phyloP scores from a whole-genome alignment of 2,113 vertebrate genomes.

The Cranoglanis bouderius region DNA sequence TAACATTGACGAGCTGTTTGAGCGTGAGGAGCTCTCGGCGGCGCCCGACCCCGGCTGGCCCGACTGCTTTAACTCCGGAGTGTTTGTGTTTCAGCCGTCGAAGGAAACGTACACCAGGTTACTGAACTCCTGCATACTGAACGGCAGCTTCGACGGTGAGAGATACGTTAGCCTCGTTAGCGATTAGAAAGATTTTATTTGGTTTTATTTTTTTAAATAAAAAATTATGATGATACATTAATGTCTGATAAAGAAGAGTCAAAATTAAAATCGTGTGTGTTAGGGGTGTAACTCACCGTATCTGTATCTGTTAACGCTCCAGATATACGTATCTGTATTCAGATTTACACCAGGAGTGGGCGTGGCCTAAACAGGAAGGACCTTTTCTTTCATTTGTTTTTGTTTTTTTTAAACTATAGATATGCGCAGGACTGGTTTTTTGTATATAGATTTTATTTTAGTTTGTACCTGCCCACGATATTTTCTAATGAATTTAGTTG shows the following conservation, averaged over 20 bases:
- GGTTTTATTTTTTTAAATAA: background rate
- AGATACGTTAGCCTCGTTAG: background rate
- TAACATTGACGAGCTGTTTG: constrained; percentile 96
- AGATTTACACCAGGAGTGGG: background rate
- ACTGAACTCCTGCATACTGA: constrained; percentile 79
- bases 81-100: constrained; percentile 92
- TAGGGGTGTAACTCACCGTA: background rate
- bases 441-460: too few relatives aligned
- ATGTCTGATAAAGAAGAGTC: background rate
- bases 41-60: constrained; percentile 98
- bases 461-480: too few relatives aligned
- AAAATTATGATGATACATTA: background rate
- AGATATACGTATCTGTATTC: background rate
- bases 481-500: too few relatives aligned
- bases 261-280: background rate
- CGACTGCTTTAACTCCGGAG: constrained; percentile 97
- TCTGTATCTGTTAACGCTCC: too few relatives aligned
- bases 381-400: too few relatives aligned
- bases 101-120: constrained; percentile 85
- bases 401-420: too few relatives aligned
- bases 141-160: constrained; percentile 95
- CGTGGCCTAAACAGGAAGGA: too few relatives aligned
- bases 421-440: too few relatives aligned
- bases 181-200: background rate
- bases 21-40: constrained; percentile 92